Evolutionary conservation across 2,113 vertebrate genomes (phyloP), one percentile per base, ranked within the genome.

Genomic region (Corvus cornix): DNA sequence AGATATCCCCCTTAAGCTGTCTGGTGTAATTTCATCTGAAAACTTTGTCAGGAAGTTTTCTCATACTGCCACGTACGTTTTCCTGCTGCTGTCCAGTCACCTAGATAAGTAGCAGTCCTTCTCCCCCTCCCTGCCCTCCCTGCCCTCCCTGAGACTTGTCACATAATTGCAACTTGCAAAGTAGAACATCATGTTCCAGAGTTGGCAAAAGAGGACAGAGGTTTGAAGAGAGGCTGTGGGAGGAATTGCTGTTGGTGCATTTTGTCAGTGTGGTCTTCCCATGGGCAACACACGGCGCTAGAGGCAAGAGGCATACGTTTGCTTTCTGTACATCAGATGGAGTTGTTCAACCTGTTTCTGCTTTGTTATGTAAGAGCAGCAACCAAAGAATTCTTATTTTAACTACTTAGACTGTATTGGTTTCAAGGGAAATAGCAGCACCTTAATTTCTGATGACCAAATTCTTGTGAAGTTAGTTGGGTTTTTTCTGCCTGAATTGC

Each of bases 181-280:
- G 49, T 35, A 31, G 64, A 81, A 35, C 63, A 10, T 67, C 2
- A 0, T 6, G 48, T 83, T 90, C 58, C 30, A 7, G 64, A 39
- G 2, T 3, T 55, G 70, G 70, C 66, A 21, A 9, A 59, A 49
- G 44, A 13, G 0, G 1, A 13, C 3, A 0, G 5, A 8, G 70
- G 44, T 51, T 87, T 79, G 44, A 62, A 37, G 53, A 70, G 35
- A 60, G 67, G 59, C 79, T 78, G 43, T 37, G 66, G 52, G 76
- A 80, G 66, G 69, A 74, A 28, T 15, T 93, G 56, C 35, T 67
- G 37, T 20, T 37, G 2, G 4, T 66, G 66, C 16, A 3, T 13
- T 83, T 24, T 46, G 22, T 35, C n/a, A 5, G 0, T 5, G 37
- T 67, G 48, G 28, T 43, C 75, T 91, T 93, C 39, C 43, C 39